These are phyloP conservation scores for Mesorhabditis sp. DNA, from an alignment of 2,888 invertebrate genomes.

Conservation along the genomic window DNA sequence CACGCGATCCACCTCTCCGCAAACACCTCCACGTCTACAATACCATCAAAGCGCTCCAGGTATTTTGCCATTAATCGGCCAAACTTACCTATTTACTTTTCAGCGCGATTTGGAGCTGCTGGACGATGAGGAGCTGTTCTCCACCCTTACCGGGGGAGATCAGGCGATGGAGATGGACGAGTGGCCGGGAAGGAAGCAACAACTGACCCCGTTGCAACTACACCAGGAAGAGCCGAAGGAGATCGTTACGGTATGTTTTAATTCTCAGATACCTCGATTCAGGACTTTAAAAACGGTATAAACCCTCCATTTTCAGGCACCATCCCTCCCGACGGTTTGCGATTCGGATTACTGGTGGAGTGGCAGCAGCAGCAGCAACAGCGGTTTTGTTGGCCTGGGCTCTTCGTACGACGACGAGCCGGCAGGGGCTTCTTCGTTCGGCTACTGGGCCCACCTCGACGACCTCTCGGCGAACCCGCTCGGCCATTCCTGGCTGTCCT, in stretches of 20 bases:
- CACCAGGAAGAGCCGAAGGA: not conserved
- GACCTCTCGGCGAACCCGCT: constrained; percentile 6
- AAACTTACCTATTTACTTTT: constrained; percentile 11
- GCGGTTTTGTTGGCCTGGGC: not conserved
- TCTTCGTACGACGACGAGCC: constrained; percentile 6
- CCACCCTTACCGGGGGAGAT: constrained; percentile 25
- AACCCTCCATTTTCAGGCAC: no score
- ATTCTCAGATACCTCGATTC: no score
- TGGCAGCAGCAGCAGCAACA: no score
- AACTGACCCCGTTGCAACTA: not conserved
- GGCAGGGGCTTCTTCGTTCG: not conserved
- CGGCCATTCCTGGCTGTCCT: not conserved
- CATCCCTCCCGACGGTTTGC: no score
- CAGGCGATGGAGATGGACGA: constrained; percentile 24
- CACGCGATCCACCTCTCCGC: constrained; percentile 33
- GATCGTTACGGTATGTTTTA: no score
- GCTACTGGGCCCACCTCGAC: not conserved
- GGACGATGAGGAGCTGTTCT: constrained; percentile 44
- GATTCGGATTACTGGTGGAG: no score
- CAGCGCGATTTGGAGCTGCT: constrained; percentile 39
- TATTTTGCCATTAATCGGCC: constrained; percentile 9
- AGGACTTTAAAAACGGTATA: no score
- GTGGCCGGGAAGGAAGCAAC: constrained; percentile 9
- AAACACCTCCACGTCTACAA: constrained; percentile 43
- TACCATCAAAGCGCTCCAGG: constrained; percentile 38